These are phyloP conservation scores for Aselliscus stoliczkanus DNA, from an alignment of 2,797 vertebrate genomes.

Conservation along the genomic window DNA sequence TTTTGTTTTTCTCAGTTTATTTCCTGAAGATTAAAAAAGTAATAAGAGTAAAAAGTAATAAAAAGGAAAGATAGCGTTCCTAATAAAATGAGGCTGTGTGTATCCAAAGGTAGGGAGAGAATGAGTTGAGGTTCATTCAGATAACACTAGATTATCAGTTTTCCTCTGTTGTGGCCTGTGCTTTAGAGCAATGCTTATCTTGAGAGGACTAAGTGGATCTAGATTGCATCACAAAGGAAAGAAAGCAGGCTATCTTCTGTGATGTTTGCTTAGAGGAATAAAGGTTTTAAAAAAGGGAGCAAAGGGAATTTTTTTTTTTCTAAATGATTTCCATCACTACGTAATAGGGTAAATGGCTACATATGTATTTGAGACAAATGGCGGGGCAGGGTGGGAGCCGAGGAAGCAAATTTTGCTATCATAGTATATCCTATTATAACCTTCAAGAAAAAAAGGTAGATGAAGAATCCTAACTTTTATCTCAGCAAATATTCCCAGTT, in stretches of 20 bases:
- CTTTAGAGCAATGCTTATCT: neutral
- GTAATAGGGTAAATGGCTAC: neutral
- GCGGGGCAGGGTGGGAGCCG: no score
- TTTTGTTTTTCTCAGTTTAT: neutral
- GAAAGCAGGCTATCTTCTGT: neutral
- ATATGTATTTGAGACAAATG: neutral
- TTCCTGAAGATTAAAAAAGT: neutral
- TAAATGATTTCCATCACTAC: neutral
- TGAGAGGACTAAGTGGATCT: neutral
- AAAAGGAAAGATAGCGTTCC: neutral
- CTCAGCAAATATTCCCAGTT: neutral
- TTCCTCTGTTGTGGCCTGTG: neutral
- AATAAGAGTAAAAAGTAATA: neutral
- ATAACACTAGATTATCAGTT: neutral
- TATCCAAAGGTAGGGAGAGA: neutral
- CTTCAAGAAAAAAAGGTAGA: neutral
- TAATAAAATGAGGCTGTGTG: neutral
- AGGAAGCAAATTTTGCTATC: neutral
- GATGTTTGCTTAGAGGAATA: neutral
- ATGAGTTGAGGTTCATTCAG: neutral
- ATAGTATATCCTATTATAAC: neutral
- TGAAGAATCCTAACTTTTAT: neutral
- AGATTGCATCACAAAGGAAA: neutral
- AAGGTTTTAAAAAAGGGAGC: neutral
- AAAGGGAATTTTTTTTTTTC: neutral